Percentiles rank a stretch among this genome's conserved stretches.
phyloP scores from a whole-genome alignment of 2,797 vertebrate species.

The Enteromius fasciolatus region DNA sequence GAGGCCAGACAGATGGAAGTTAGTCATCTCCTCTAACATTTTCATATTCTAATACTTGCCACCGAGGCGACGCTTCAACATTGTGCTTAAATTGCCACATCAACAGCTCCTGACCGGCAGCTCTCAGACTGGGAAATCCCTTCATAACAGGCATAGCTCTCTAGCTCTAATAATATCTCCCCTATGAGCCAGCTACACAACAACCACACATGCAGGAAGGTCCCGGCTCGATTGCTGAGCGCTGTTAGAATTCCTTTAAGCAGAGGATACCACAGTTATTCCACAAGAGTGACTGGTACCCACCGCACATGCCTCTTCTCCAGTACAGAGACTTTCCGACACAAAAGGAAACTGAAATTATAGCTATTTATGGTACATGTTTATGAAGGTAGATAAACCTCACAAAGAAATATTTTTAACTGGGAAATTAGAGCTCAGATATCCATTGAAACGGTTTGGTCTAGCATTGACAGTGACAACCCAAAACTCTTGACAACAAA shows the following conservation, averaged over 20 bases:
- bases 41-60: conserved; percentile 49
- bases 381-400: neutral
- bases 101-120: conserved; percentile 59
- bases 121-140: conserved; percentile 64
- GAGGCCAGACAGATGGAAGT: conserved; percentile 9
- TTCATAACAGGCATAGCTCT: conserved; percentile 64
- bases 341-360: conserved; percentile 28
- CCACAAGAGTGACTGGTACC: conserved; percentile 38
- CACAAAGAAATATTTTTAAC: neutral
- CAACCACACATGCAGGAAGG: conserved; percentile 59
- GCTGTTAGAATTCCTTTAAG: conserved; percentile 30
- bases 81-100: conserved; percentile 57
- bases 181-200: conserved; percentile 45
- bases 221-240: conserved; percentile 45
- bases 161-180: conserved; percentile 62
- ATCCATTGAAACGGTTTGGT: neutral
- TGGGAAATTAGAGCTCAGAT: conserved; percentile 13
- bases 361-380: neutral
- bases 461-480: neutral
- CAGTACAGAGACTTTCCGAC: conserved; percentile 23
- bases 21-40: conserved; percentile 47
- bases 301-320: conserved; percentile 28
- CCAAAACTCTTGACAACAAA: neutral
- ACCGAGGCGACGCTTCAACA: conserved; percentile 13
- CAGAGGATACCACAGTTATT: conserved; percentile 43